Base-by-base conservation (phyloP, 2,888 invertebrate genomes). In the Dryomyza anilis region DNA sequence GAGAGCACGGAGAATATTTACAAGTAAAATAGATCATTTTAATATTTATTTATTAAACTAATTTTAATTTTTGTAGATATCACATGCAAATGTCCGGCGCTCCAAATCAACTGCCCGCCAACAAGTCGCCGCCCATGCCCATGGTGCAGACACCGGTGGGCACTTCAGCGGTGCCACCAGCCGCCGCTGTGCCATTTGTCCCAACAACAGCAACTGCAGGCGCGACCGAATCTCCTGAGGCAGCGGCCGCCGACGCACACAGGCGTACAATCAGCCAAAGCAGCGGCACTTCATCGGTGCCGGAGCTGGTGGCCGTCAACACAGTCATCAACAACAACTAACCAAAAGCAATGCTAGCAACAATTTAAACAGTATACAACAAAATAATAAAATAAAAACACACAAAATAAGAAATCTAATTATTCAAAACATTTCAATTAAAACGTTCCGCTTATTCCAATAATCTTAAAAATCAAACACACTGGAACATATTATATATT, bases 1-100 rank as follows among this genome's bases (percentile, higher is more conserved):
- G 91, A 91, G 76, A 91, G 91, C 71, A 94, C 94, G 0, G 90
- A 91, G 76, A 91, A 91, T 76, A 90, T 91, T 73, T 89, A 92
- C 85, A 84, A 83, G 84, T 84, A 69, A 75, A n/a, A n/a, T n/a
- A n/a, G n/a, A n/a, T n/a, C n/a, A n/a, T n/a, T n/a, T n/a, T n/a
- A n/a, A n/a, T n/a, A n/a, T n/a, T n/a, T n/a, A n/a, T n/a, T n/a
- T n/a, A n/a, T 16, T 6, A 50, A 19, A 53, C n/a, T 23, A 10
- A 39, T 25, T 33, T 12, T 56, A 8, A n/a, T 70, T 63, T 16
- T 64, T 65, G 12, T 27, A 88, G 91, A 84, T 87, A 92, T 83
- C 93, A 93, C 77, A 93, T 94, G 92, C 94, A 94, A 83, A 80
- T 82, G 75, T 86, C 88, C 64, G 86, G 87, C 58, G 88, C 88